Base-by-base conservation (phyloP, 2,888 invertebrate genomes). In the Chydorus sphaericus region DNA sequence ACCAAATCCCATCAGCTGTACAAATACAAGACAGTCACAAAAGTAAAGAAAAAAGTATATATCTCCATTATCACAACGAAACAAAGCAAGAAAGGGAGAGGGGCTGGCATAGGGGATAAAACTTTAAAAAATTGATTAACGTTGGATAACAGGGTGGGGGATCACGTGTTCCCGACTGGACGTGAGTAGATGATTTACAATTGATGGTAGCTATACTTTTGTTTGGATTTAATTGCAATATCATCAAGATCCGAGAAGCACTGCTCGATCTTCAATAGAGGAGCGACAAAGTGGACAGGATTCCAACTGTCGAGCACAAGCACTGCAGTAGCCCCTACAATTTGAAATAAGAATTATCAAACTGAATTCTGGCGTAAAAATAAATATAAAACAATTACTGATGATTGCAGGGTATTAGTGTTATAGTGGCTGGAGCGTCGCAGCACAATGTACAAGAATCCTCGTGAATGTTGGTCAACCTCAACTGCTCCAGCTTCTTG, bases 211-310 rank as follows among this genome's bases (percentile, higher is more conserved):
- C 74, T 1, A 69, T 78, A 1, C 61, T 83, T 11, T 65, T 80
- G 20, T 74, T 79, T 1, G 81, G 80, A 0, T 70, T 77, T 10
- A 76, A 79, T 61, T 71, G 74, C 18, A 14, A 28, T 1, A 56
- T 82, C 8, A 62, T 82, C 37, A 64, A 68, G 10, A 71, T 73
- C 1, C 72, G 68, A 59, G 68, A 70, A 56, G 70, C n/a, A 44
- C 44, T 14, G 44, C 44, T 6, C 74, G 69, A 64, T 74, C 70
- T 63, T 73, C 71, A 62, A 85, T 83, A 50, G 73, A 70, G 57
- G 79, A 76, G 62, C 92, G 79, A 71, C 93, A 93, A 77, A 92
- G 80, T 14, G 93, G 93, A 69, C 93, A 93, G 62, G 81, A 82
- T 61, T 79, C 78, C 62, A 93, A 68, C 67, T 85, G 84, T 57